Evolutionary conservation across 2,797 vertebrate species (phyloP), one percentile per base, ranked within the genome.

Genomic region (Channa striata): DNA sequence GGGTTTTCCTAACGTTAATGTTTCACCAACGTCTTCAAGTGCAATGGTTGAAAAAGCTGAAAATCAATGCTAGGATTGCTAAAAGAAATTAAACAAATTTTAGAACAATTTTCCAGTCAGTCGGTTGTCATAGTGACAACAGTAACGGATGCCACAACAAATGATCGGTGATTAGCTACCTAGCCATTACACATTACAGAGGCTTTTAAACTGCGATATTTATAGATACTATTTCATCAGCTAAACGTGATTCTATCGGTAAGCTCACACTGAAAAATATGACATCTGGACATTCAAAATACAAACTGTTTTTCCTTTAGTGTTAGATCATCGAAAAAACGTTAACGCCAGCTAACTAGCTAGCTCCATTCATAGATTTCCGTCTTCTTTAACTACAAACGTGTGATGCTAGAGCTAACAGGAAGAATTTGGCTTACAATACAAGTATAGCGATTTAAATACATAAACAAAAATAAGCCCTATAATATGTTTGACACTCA

Each of bases 101-200:
- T 30, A 16, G 14, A 54, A 11, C 20, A 11, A 11, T 36, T 5
- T 17, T 10, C 5, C 8, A n/a, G 33, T 3, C 46, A 61, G 59
- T n/a, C 2, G 72, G 92, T 93, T 93, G 92, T 91, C 92, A 93
- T 93, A 92, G 91, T 71, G 84, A 93, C 85, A 50, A 43, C 10
- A 40, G 43, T 16, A 64, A 47, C 16, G 17, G 30, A 66, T 56
- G 52, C n/a, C 51, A 66, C 81, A 85, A 85, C 77, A 82, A 16
- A 44, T 10, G 17, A 16, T 16, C 39, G 13, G 10, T 4, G 16
- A 13, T 43, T 53, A 20, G 20, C 42, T 16, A 6, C 14, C n/a
- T 37, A 47, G 43, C 43, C 77, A 71, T 34, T 6, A 5, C 4
- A 14, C 0, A 1, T 8, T 9, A 4, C 2, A 25, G 9, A 10